Evolutionary conservation across 1,140 invertebrate genomes (phyloP), one percentile per base, ranked within the genome.

Genomic region (Piezodorus guildinii): DNA sequence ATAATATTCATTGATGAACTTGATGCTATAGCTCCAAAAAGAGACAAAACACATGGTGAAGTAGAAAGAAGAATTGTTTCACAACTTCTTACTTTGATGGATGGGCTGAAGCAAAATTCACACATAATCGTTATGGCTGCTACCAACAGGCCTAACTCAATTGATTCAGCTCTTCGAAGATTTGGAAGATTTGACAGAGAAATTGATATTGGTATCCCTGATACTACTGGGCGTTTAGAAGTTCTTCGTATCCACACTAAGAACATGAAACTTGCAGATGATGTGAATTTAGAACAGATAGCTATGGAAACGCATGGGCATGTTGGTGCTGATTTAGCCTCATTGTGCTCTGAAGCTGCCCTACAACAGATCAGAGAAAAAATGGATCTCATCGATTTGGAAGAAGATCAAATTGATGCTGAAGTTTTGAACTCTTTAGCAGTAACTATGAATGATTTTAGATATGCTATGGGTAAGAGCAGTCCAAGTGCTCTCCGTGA

Each of bases 1-100:
- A 99, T 99, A 69, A 98, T 99, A 70, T 99, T 99, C 76, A 99
- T 99, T 71, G 97, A 99, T 78, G 97, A 99, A 79, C 80, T 99
- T 69, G 97, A 99, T 77, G 95, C 96, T n/a, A 99, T 99, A 74
- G 97, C 97, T 15, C 96, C 97, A 8, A 99, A 99, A 77, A 83
- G 97, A 77, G 97, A 99, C 81, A 99, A 99, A 86, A 99, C 96
- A 21, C 96, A 99, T 73, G 97, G 97, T 69, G 97, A 99, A 78
- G 96, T 99, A 2, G 97, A 99, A 75, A 83, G 97, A 68, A 87
- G 97, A 71, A 99, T 99, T 72, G 97, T 99, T 1, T 99, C 96
- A 1, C 97, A 99, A 78, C 77, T 99, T 54, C 75, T 99, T 46
- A 99, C 97, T 0, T 79, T 99, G 65, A 99, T 99, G 97, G 97